Evolutionary conservation across 2,113 vertebrate genomes (phyloP).

Genomic region (western clawed frog (Xenopus tropicalis)): DNA sequence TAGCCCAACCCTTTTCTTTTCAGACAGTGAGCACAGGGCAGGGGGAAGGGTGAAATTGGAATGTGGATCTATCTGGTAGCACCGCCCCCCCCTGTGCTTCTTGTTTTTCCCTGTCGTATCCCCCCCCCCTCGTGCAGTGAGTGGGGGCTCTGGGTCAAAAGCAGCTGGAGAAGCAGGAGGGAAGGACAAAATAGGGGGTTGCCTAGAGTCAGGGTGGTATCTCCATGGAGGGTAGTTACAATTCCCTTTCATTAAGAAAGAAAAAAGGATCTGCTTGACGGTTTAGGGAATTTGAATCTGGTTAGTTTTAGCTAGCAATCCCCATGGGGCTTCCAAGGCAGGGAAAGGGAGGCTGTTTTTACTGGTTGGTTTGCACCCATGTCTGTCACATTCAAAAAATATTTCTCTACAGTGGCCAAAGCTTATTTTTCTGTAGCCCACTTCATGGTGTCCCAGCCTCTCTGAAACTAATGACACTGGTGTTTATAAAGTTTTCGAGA

Average conservation of each 20-base stretch:
- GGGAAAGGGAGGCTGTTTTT: neutral
- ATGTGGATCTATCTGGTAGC: neutral
- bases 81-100: neutral
- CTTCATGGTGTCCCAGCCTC: too few species aligned
- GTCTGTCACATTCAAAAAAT: too few species aligned
- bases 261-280: neutral
- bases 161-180: neutral
- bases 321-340: constrained; percentile 8
- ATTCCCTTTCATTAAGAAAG: neutral
- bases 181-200: constrained; percentile 11
- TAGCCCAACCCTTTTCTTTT: constrained; percentile 20
- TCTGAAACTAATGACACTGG: too few species aligned
- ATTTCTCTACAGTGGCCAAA: too few species aligned
- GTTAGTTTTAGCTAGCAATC: too few species aligned
- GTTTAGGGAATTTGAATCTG: neutral
- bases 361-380: too few species aligned
- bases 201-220: constrained; percentile 2
- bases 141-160: neutral
- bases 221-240: neutral
- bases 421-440: too few species aligned
- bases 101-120: neutral
- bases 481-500: too few species aligned
- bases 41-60: constrained; percentile 11
- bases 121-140: neutral
- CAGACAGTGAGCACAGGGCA: constrained; percentile 6